Evolutionary conservation across 2,888 invertebrate genomes (phyloP), one percentile per base, ranked within the genome.

Genomic region (Pachymerium ferrugineum): DNA sequence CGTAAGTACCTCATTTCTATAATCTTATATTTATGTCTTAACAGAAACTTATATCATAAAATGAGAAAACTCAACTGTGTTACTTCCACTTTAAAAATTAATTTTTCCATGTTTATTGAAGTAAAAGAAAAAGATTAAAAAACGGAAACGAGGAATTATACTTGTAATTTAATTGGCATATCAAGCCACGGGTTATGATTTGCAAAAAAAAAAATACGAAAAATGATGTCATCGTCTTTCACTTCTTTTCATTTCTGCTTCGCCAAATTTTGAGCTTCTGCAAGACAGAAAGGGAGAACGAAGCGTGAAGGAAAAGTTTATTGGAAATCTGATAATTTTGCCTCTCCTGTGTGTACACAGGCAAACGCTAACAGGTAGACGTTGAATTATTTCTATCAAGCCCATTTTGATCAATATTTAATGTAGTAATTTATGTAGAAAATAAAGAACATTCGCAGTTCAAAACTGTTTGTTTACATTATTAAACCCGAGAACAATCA

Each of bases 311-410:
- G 47, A 47, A 47, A 47, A 47, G 47, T 47, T 47, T 47, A 47
- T 47, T 47, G 47, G 47, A 47, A 47, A 47, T 47, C 47, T 47
- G 47, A 47, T 47, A 47, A 47, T 47, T 47, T 47, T 47, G 47
- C 47, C 14, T 47, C 22, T 16, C 16, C 16, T 47, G 19, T 47
- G n/a, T 47, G 47, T 47, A 22, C 16, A 14, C 47, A n/a, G 16
- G 47, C 47, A 47, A 47, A 16, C 22, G 6, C 47, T 47, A 47
- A 47, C 4, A 47, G 47, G 47, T 47, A 47, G 47, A 47, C 47
- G 47, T 16, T 47, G 22, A 47, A 47, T 47, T 47, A 47, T 47
- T 47, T 47, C 47, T 47, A 47, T 47, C 47, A 47, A 19, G 22
- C 16, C 47, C 47, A 16, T 47, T 47, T 22, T 14, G 19, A 47